These are phyloP conservation scores for Margaritifera margaritifera DNA, from an alignment of 2,888 invertebrate species.

Conservation along the genomic window DNA sequence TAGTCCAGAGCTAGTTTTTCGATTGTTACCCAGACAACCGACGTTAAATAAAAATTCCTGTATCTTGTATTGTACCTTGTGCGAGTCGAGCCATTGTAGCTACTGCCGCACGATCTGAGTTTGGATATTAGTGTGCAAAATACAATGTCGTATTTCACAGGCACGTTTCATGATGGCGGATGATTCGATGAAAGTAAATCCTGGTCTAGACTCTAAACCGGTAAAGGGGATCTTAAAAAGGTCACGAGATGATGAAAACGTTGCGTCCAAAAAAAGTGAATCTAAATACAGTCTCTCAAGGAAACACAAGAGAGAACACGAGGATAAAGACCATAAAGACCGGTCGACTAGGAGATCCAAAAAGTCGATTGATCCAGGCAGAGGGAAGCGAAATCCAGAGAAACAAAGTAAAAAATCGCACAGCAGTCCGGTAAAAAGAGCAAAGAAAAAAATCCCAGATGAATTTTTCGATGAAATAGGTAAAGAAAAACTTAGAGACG, in stretches of 20 bases:
- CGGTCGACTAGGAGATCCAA: conserved; percentile 33
- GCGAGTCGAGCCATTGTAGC: too few relatives aligned
- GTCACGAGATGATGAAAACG: conserved; percentile 11
- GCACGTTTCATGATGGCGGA: conserved; percentile 38
- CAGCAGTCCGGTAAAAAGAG: background rate
- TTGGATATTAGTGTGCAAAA: background rate
- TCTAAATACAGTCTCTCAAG: conserved; percentile 24
- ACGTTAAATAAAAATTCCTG: too few relatives aligned
- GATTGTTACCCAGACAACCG: too few relatives aligned
- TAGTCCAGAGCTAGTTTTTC: too few relatives aligned
- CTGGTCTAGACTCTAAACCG: conserved; percentile 7
- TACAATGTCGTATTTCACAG: conserved; percentile 37
- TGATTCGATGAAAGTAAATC: conserved; percentile 19
- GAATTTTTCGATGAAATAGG: conserved; percentile 1
- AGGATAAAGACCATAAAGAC: conserved; percentile 13
- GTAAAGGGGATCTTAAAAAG: conserved; percentile 27
- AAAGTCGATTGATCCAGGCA: conserved; percentile 35
- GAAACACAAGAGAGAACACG: conserved; percentile 21
- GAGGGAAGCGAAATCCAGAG: conserved; percentile 12
- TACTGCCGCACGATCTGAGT: too few relatives aligned
- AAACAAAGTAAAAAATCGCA: conserved; percentile 22
- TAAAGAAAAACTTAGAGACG: background rate
- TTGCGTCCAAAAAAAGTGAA: conserved; percentile 1
- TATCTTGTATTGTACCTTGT: too few relatives aligned
- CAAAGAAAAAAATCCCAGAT: conserved; percentile 1